These are phyloP conservation scores for Polypedilum pembai DNA, from an alignment of 1,140 invertebrate genomes.

Conservation along the genomic window DNA sequence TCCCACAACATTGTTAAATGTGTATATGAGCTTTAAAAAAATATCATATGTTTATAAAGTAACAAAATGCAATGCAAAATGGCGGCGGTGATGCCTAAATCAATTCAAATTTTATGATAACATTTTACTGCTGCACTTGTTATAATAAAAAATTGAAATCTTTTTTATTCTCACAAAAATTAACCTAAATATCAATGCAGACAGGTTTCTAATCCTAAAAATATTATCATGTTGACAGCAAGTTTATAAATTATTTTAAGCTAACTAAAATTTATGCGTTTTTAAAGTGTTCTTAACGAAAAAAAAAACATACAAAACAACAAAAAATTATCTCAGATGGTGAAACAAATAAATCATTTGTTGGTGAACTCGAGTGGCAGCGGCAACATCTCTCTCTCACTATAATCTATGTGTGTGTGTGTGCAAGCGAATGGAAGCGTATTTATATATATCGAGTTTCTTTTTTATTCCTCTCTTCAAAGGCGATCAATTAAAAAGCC, in stretches of 20 bases:
- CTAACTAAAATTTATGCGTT: constrained; percentile 26
- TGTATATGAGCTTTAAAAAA: too few species aligned
- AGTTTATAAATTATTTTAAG: background rate
- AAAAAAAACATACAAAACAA: background rate
- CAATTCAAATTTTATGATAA: background rate
- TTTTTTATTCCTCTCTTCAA: background rate
- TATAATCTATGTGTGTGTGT: too few species aligned
- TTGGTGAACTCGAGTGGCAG: background rate
- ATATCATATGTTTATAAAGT: too few species aligned
- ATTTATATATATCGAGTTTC: constrained; percentile 13
- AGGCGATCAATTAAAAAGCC: constrained; percentile 26
- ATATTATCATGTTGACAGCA: too few species aligned
- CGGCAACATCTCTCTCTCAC: too few species aligned
- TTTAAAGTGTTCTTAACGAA: constrained; percentile 24
- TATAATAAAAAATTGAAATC: background rate
- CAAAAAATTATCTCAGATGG: constrained; percentile 18
- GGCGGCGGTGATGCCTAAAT: constrained; percentile 6
- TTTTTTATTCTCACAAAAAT: background rate
- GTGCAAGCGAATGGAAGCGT: too few species aligned
- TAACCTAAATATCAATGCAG: background rate
- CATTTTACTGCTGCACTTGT: background rate
- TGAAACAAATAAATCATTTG: constrained; percentile 9
- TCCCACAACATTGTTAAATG: too few species aligned
- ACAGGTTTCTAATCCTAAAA: too few species aligned
- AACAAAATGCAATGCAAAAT: background rate